Conservation (phyloP, 2,113 vertebrate genomes). For the Papio anubis region DNA sequence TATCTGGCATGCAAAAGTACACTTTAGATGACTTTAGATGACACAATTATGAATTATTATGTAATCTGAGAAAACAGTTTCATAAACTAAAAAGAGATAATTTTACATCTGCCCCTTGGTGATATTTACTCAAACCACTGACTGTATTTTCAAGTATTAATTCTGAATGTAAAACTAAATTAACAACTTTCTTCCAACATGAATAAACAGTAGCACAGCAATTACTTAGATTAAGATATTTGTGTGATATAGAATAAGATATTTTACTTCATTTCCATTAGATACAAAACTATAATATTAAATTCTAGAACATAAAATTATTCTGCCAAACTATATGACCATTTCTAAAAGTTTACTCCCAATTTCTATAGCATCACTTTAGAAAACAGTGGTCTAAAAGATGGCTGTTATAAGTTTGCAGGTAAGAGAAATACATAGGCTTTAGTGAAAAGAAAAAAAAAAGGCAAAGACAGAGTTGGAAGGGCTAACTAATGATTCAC, state of each 20-base stretch:
- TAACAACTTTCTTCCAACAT: not conserved
- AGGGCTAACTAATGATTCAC: not conserved
- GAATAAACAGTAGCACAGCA: not conserved
- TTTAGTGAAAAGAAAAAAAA: not conserved
- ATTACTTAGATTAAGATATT: not conserved
- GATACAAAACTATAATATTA: too few relatives aligned
- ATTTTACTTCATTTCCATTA: too few relatives aligned
- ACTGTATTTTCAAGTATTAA: conserved; percentile 11
- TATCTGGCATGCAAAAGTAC: not conserved
- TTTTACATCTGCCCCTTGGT: not conserved
- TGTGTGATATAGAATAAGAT: too few relatives aligned
- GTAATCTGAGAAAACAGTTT: not conserved
- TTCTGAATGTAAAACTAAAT: conserved; percentile 10
- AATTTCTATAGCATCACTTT: not conserved
- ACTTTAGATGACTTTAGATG: not conserved
- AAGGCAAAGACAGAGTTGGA: not conserved
- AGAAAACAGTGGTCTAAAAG: not conserved
- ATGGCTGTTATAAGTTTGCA: not conserved
- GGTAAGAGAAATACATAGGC: not conserved
- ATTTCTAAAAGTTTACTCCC: not conserved
- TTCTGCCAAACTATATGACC: not conserved
- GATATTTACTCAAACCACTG: not conserved
- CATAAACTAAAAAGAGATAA: conserved; percentile 24
- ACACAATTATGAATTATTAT: not conserved
- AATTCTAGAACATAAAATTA: too few relatives aligned